A percentile compares a stretch with the other conserved stretches of the same genome.
phyloP scores from a whole-genome alignment of 2,797 vertebrate species.

The Gouania willdenowi region DNA sequence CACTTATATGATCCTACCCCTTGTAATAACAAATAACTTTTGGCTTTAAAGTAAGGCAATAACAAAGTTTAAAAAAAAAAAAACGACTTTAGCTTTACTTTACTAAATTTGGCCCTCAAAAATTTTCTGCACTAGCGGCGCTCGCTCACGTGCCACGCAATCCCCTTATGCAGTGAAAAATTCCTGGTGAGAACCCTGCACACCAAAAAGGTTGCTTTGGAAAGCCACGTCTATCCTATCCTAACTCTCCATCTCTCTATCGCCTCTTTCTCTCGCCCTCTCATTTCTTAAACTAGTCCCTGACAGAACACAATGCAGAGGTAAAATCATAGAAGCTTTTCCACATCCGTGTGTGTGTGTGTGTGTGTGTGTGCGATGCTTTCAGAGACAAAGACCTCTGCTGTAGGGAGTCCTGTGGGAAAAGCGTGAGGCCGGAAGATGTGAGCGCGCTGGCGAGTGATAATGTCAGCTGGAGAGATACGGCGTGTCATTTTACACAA shows the following conservation, averaged over 20 bases:
- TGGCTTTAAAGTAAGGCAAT: too few relatives aligned
- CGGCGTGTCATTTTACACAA: slow-evolving; percentile 79
- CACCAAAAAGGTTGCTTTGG: slow-evolving; percentile 26
- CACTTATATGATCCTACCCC: too few relatives aligned
- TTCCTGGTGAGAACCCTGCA: too few relatives aligned
- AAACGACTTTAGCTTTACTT: too few relatives aligned
- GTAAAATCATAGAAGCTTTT: slow-evolving; percentile 59
- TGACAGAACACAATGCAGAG: slow-evolving; percentile 61
- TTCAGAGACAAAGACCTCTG: slow-evolving; percentile 78
- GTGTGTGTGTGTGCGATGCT: slow-evolving; percentile 40
- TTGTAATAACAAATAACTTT: too few relatives aligned
- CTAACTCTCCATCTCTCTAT: slow-evolving; percentile 32
- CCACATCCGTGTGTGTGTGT: slow-evolving; percentile 12
- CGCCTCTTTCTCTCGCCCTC: not conserved
- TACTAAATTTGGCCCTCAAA: too few relatives aligned
- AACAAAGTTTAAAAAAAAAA: too few relatives aligned
- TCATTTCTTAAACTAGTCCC: slow-evolving; percentile 23
- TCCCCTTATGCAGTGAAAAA: too few relatives aligned
- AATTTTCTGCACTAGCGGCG: too few relatives aligned
- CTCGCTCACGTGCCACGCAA: too few relatives aligned
- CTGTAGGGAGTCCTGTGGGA: slow-evolving; percentile 79
- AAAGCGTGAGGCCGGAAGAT: slow-evolving; percentile 76
- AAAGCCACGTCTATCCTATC: slow-evolving; percentile 31
- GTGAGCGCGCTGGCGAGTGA: slow-evolving; percentile 76
- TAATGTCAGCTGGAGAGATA: slow-evolving; percentile 82